A percentile compares a stretch with the other conserved stretches of the same genome.
Conservation (phyloP, 2,888 invertebrate genomes). For the Leucophenga montana region DNA sequence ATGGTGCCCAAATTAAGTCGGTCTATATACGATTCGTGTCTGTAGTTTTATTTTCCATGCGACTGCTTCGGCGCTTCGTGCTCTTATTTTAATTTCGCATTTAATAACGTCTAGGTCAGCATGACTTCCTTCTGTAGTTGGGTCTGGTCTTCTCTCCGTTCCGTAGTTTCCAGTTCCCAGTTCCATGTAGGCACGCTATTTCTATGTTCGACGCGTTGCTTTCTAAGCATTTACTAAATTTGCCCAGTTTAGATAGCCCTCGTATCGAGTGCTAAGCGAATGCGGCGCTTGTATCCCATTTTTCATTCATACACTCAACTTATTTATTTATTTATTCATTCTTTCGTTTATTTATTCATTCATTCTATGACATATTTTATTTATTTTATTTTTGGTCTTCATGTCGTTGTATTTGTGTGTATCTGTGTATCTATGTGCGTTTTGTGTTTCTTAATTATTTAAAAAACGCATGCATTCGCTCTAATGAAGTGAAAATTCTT, state of each 20-base stretch:
- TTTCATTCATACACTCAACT: constrained; percentile 50
- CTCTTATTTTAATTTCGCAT: constrained; percentile 46
- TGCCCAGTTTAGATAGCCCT: constrained; percentile 33
- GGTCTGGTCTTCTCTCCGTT: too few relatives aligned
- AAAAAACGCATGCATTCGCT: constrained; percentile 67
- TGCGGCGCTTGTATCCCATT: constrained; percentile 52
- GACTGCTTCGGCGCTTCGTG: constrained; percentile 36
- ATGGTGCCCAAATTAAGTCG: background rate
- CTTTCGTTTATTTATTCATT: constrained; percentile 17
- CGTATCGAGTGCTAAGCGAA: background rate
- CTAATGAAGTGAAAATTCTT: constrained; percentile 71
- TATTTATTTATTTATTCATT: background rate
- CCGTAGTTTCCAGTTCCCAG: too few relatives aligned
- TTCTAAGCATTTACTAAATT: constrained; percentile 37
- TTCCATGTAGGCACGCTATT: constrained; percentile 46
- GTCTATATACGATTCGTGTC: constrained; percentile 7
- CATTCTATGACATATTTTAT: constrained; percentile 54
- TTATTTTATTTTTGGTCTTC: background rate
- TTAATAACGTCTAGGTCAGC: constrained; percentile 48
- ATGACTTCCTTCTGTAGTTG: constrained; percentile 46
- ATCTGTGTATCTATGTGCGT: constrained; percentile 31
- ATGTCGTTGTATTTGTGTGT: constrained; percentile 1
- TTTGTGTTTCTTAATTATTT: constrained; percentile 68
- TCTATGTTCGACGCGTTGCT: constrained; percentile 39
- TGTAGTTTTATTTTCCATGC: constrained; percentile 38